Evolutionary conservation across 2,888 invertebrate species (phyloP).

Genomic region (Caradrina kadenii): DNA sequence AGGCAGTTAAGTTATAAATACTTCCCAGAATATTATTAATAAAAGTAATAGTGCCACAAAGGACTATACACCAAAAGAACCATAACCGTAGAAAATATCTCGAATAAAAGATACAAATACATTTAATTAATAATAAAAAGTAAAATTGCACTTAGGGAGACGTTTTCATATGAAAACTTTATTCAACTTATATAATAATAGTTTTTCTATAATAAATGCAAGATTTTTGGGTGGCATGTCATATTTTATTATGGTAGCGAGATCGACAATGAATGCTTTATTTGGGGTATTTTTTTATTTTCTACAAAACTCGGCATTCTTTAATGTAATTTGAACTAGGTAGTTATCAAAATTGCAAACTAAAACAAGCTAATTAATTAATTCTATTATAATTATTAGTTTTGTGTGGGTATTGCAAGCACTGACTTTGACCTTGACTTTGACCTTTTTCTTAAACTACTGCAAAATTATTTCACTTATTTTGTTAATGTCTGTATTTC

Average conservation of each 20-base stretch:
- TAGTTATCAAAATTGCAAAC: not conserved
- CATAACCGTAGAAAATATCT: conserved; percentile 76
- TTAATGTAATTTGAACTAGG: too few relatives aligned
- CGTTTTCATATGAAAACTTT: conserved; percentile 75
- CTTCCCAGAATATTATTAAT: conserved; percentile 71
- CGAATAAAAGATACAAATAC: conserved; percentile 63
- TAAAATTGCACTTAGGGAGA: conserved; percentile 87
- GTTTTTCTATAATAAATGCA: conserved; percentile 84
- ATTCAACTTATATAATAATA: conserved; percentile 78
- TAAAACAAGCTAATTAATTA: not conserved
- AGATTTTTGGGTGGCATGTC: conserved; percentile 87
- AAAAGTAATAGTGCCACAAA: conserved; percentile 61
- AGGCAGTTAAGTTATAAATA: conserved; percentile 69
- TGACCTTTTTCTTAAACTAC: too few relatives aligned
- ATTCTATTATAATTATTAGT: not conserved
- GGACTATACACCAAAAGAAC: conserved; percentile 72
- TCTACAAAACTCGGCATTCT: not conserved
- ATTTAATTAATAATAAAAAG: conserved; percentile 69
- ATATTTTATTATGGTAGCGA: conserved; percentile 69
- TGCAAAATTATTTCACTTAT: not conserved
- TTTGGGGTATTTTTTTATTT: not conserved
- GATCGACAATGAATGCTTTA: conserved; percentile 50
- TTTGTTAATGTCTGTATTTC: not conserved
- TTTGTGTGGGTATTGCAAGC: too few relatives aligned
- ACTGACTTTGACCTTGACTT: too few relatives aligned